Base-by-base conservation (phyloP, 2,797 vertebrate genomes). In the Gadopsis marmoratus region DNA sequence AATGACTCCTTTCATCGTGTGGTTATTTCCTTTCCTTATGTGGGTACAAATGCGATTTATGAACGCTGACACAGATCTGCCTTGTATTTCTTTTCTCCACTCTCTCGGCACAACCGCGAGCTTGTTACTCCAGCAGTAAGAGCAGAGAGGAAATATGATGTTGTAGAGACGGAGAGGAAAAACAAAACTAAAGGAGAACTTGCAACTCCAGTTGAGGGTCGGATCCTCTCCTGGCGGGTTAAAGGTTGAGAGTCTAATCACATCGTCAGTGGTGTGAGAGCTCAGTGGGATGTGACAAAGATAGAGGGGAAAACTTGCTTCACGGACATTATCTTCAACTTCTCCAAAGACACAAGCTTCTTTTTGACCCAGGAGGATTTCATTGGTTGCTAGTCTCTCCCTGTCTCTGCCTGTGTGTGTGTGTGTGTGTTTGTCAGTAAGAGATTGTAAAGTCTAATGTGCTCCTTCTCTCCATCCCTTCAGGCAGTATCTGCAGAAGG, bases 181-280 rank as follows among this genome's bases (percentile, higher is more conserved):
- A 77, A 62, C 4, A 26, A 60, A 76, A 72, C 21, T 29, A 4
- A 11, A 47, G 47, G 12, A 63, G 53, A 82, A 61, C 51, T 76
- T 41, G 71, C 31, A 65, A 14, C 82, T 70, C 26, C 61, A 78
- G 9, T 70, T 77, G 51, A 81, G 62, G 84, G 72, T 73, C 67
- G 68, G 65, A 68, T 74, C 33, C 26, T 84, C 63, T 76, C 45
- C 65, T 68, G 50, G 37, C 63, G 81, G 85, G 83, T 86, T 76
- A 84, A 74, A 91, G 85, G 79, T 88, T 43, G 45, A 63, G 59
- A 78, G 51, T 87, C 62, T 87, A 89, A 91, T 87, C 69, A 85
- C 69, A 74, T 82, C 10, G 53, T 72, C 50, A 51, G 14, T 23
- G 68, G 51, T 53, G 65, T 39, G 72, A 72, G 75, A 81, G 77